Conservation (phyloP, 2,888 invertebrate species). For the Antheraea yamamai region DNA sequence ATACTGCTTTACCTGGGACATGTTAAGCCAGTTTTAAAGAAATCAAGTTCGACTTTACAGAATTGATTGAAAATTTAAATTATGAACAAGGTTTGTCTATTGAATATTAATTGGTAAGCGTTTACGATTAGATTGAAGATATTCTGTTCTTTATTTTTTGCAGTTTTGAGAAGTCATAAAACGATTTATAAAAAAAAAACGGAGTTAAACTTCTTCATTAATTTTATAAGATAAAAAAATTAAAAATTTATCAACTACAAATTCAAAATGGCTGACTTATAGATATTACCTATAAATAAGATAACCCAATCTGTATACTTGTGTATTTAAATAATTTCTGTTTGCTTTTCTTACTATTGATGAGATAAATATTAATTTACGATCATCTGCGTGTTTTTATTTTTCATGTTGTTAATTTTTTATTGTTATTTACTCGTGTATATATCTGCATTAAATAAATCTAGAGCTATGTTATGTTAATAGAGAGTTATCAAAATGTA, state of each 20-base stretch:
- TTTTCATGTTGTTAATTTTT: neutral
- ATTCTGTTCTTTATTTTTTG: neutral
- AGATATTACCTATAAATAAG: neutral
- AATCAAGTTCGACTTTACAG: neutral
- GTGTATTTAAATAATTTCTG: too few species aligned
- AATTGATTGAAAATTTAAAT: neutral
- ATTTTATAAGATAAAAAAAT: too few species aligned
- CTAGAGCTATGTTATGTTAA: too few species aligned
- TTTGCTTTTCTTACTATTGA: too few species aligned
- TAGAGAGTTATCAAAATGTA: too few species aligned
- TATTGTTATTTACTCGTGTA: neutral
- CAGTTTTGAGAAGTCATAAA: neutral
- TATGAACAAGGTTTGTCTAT: neutral
- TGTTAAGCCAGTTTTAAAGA: neutral
- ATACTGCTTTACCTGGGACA: neutral
- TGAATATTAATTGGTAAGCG: neutral
- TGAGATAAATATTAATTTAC: neutral
- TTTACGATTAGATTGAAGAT: neutral
- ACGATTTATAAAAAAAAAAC: neutral
- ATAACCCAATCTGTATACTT: too few species aligned
- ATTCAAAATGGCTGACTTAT: too few species aligned
- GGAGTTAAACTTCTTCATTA: too few species aligned
- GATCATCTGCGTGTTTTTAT: neutral
- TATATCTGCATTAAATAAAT: neutral
- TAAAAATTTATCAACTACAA: too few species aligned